Evolutionary conservation across 1,140 invertebrate genomes (phyloP).

Genomic region (Xylocopa sonorina): DNA sequence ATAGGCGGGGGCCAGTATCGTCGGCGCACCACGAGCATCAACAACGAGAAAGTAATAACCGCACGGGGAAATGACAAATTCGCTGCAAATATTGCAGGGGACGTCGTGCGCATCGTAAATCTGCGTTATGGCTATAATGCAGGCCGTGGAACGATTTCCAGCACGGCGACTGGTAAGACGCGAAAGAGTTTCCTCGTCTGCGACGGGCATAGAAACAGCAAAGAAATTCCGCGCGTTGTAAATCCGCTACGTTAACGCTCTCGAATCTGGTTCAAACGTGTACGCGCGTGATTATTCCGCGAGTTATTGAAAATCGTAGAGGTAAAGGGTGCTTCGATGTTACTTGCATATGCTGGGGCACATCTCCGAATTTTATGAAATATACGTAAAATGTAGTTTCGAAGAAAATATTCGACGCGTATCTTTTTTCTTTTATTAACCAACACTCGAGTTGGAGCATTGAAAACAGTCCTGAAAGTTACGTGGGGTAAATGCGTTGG

Average conservation of each 20-base stretch:
- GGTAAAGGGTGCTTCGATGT: too few species aligned
- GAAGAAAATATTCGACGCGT: too few species aligned
- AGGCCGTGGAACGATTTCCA: slow-evolving; percentile 51
- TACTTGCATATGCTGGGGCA: too few species aligned
- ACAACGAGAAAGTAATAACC: slow-evolving; percentile 67
- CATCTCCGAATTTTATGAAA: too few species aligned
- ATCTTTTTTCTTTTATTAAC: too few species aligned
- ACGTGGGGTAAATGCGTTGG: too few species aligned
- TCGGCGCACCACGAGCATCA: slow-evolving; percentile 28
- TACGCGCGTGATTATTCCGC: not conserved
- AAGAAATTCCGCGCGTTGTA: slow-evolving; percentile 15
- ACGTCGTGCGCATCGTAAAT: slow-evolving; percentile 60
- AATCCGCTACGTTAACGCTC: not conserved
- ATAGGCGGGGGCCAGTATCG: not conserved
- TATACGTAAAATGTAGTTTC: too few species aligned
- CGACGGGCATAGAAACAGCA: not conserved
- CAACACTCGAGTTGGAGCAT: too few species aligned
- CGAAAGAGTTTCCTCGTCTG: slow-evolving; percentile 26
- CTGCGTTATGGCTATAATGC: slow-evolving; percentile 56
- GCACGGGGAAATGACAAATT: slow-evolving; percentile 67
- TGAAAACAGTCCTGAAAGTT: too few species aligned
- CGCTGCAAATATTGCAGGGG: slow-evolving; percentile 61
- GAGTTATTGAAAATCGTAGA: too few species aligned
- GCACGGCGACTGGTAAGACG: slow-evolving; percentile 23
- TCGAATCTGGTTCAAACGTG: not conserved